Conservation (phyloP, 2,113 vertebrate genomes). For the Sapayoa aenigma region DNA sequence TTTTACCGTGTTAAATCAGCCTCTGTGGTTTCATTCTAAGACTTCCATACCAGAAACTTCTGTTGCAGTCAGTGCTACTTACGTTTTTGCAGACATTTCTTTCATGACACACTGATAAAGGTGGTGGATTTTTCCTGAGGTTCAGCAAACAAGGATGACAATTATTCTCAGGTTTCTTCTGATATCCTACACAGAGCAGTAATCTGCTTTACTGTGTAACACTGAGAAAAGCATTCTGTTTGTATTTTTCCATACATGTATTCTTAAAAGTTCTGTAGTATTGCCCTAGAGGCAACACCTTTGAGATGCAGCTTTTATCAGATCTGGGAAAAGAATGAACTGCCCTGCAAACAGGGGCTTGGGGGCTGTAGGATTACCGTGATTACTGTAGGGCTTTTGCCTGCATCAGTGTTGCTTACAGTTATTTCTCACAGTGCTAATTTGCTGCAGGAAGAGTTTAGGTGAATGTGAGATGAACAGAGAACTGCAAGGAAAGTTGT, state of each 20-base stretch:
- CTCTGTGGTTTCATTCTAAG: background rate
- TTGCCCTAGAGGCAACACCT: background rate
- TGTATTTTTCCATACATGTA: background rate
- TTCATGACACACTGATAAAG: background rate
- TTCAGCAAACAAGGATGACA: background rate
- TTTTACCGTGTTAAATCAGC: background rate
- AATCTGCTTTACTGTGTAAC: background rate
- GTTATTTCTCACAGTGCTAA: background rate
- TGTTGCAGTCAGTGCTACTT: background rate
- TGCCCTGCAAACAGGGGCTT: accelerated
- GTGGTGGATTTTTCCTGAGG: background rate
- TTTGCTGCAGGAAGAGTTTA: background rate
- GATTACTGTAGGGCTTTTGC: background rate
- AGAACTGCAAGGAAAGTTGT: background rate
- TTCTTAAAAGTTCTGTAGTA: background rate
- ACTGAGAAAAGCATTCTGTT: background rate
- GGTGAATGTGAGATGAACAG: background rate
- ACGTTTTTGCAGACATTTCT: background rate
- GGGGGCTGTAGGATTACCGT: background rate
- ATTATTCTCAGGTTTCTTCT: background rate
- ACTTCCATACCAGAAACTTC: background rate
- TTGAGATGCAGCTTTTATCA: background rate
- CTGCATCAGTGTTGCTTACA: background rate
- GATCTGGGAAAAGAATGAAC: background rate
- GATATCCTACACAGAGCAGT: background rate